phyloP scores from a whole-genome alignment of 2,113 vertebrate species.

The Pteronura brasiliensis region DNA sequence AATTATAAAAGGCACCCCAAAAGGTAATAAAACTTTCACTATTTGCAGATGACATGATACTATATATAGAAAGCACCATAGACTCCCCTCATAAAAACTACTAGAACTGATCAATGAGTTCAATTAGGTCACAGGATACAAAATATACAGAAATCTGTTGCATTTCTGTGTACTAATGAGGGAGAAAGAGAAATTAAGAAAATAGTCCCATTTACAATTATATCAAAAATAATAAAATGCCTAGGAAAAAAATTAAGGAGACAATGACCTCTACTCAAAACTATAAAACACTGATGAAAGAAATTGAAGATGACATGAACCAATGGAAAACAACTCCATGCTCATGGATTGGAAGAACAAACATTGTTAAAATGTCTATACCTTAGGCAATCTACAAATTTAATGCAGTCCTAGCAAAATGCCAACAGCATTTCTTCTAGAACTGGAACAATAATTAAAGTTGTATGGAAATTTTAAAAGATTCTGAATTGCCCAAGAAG shows the following conservation, averaged over 20 bases:
- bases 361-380: background rate
- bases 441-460: background rate
- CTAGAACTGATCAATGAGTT: background rate
- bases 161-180: background rate
- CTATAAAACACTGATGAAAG: background rate
- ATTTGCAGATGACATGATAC: background rate
- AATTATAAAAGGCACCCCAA: background rate
- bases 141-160: background rate
- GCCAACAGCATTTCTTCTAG: background rate
- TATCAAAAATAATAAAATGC: background rate
- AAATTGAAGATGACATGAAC: background rate
- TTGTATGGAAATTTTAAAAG: background rate
- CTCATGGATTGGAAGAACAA: background rate
- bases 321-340: background rate
- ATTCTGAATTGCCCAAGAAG: background rate
- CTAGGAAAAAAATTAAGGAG: background rate
- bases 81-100: background rate
- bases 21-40: background rate
- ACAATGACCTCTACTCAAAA: background rate
- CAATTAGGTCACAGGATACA: background rate
- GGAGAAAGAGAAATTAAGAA: background rate
- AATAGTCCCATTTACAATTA: background rate
- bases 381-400: background rate
- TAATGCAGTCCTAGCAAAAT: background rate
- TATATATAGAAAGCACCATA: background rate